Evolutionary conservation across 2,113 vertebrate species (phyloP), one percentile per base, ranked within the genome.

Genomic region (Triplophysa rosa): DNA sequence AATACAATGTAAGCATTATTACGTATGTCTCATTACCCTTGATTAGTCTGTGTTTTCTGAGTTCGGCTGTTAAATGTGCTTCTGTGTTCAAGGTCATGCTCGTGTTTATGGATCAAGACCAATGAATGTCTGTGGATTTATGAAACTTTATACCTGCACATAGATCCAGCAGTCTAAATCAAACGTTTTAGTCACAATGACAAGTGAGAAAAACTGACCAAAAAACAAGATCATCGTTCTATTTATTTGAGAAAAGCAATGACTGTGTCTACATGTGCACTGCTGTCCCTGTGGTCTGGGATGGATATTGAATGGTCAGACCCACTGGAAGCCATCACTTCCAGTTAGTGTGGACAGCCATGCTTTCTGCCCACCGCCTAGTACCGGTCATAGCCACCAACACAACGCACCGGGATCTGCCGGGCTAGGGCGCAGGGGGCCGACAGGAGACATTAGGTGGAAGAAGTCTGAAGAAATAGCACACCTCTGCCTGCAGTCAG

Each of bases 271-370:
- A 68, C 11, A 12, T 45, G 10, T 45, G 42, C 2, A 37, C 78
- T 77, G 79, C 37, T 49, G 67, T 80, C 45, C 61, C 2, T 49
- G 62, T 29, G 78, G 63, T 52, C 13, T 80, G 85, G 73, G 87
- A 84, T 56, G 74, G 78, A 63, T 67, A 67, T 67, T 23, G 72
- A 83, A 82, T 49, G 82, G 67, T 85, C 82, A 54, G 70, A 91
- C 12, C 91, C 58, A 86, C 88, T 87, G 89, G 92, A 92, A 68
- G 93, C 92, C 91, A 90, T 94, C 93, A 92, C 83, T 89, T 83
- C 83, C 84, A 78, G 88, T 94, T 93, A 93, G 79, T 47, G 79
- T 61, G 70, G 52, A 52, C 67, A 13, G 75, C 59, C 78, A 73
- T 79, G 45, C 63, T 71, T 63, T 47, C 61, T 73, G 63, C 54